Conservation (phyloP, 2,797 vertebrate species). For the Characodon lateralis region DNA sequence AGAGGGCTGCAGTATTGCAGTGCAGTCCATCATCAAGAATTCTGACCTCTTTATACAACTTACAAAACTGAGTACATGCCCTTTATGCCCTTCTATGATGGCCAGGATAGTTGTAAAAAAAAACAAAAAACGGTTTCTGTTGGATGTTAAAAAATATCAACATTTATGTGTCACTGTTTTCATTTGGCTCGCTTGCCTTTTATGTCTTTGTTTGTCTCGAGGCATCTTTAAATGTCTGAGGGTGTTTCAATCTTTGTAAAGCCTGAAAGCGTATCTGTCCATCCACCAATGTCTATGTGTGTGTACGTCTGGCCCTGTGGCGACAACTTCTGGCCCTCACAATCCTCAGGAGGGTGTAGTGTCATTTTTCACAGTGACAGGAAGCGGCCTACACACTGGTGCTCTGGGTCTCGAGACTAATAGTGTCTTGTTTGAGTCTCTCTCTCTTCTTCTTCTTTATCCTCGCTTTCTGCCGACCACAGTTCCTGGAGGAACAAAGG, state of each 20-base stretch:
- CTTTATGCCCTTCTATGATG: slow-evolving; percentile 51
- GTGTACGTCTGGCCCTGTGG: slow-evolving; percentile 44
- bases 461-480: slow-evolving; percentile 31
- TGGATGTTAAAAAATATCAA: slow-evolving; percentile 19
- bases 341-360: slow-evolving; percentile 66
- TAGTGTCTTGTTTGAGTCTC: slow-evolving; percentile 69
- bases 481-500: slow-evolving; percentile 42
- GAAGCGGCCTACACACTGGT: slow-evolving; percentile 71
- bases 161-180: slow-evolving; percentile 10
- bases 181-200: slow-evolving; percentile 35
- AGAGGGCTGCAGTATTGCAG: slow-evolving; percentile 53
- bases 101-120: slow-evolving; percentile 28
- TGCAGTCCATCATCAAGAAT: slow-evolving; percentile 66
- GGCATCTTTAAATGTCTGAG: slow-evolving; percentile 39
- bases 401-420: slow-evolving; percentile 77
- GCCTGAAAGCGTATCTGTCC: slow-evolving; percentile 15
- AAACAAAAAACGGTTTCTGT: slow-evolving; percentile 5
- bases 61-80: slow-evolving; percentile 28
- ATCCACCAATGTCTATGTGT: slow-evolving; percentile 21
- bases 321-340: slow-evolving; percentile 69
- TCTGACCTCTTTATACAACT: slow-evolving; percentile 60
- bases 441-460: slow-evolving; percentile 30
- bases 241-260: slow-evolving; percentile 47
- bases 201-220: slow-evolving; percentile 36
- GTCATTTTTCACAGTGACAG: slow-evolving; percentile 84